A percentile compares a stretch with the other conserved stretches of the same genome.
Conservation (phyloP, 2,888 invertebrate genomes). For the Callimorpha dominula region DNA sequence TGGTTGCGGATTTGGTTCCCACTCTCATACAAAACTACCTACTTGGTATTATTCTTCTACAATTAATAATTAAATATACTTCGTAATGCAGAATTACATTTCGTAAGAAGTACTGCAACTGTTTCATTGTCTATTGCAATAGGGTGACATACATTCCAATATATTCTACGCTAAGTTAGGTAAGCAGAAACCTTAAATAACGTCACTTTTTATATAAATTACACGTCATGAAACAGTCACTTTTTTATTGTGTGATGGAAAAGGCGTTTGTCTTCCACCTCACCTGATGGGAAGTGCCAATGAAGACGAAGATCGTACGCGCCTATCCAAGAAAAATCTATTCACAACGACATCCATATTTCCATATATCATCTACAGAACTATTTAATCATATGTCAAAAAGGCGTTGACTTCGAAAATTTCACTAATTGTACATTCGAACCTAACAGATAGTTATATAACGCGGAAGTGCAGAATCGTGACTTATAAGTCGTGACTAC, state of each 20-base stretch:
- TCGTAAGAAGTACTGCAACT: background rate
- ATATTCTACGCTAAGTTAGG: background rate
- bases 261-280: too few species aligned
- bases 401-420: conserved; percentile 30
- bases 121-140: background rate
- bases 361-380: conserved; percentile 7
- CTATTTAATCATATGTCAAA: conserved; percentile 20
- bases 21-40: background rate
- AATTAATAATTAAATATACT: too few species aligned
- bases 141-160: background rate
- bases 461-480: conserved; percentile 49
- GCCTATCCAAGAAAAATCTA: too few species aligned
- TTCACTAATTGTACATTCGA: conserved; percentile 51
- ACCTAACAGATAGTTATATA: conserved; percentile 47
- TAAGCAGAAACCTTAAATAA: background rate
- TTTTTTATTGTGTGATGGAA: too few species aligned
- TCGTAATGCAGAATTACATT: background rate
- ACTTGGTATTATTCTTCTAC: too few species aligned
- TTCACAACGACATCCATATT: background rate
- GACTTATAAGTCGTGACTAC: conserved; percentile 45
- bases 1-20: background rate
- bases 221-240: background rate
- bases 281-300: too few species aligned
- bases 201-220: background rate
- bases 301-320: too few species aligned